A percentile compares a stretch with the other conserved stretches of the same genome.
These are phyloP conservation scores for Orbicella faveolata DNA, from an alignment of 64 coral and sea anemone species.

Conservation along the genomic window DNA sequence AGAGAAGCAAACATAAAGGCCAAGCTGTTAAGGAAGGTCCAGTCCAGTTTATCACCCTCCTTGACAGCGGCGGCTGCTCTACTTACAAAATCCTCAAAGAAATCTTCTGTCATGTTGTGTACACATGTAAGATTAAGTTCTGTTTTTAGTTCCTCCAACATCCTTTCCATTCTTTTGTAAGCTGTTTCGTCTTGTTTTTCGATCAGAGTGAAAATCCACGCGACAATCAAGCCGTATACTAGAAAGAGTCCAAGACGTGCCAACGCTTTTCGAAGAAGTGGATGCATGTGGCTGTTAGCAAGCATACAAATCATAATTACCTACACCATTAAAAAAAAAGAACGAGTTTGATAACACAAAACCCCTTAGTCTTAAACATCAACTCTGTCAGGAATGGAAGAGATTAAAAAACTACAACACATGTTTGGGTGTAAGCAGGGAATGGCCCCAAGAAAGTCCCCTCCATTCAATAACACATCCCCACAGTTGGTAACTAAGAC, in stretches of 20 bases:
- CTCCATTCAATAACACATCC: no score
- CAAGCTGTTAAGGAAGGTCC: constrained; percentile 27
- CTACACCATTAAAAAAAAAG: no score
- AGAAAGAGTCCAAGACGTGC: not conserved
- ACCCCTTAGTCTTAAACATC: no score
- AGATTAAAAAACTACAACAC: no score
- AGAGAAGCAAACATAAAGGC: constrained; percentile 17
- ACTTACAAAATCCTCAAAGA: constrained; percentile 16
- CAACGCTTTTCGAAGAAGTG: constrained; percentile 2
- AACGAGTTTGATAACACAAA: no score
- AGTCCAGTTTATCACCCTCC: constrained; percentile 8
- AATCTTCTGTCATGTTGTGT: constrained; percentile 12
- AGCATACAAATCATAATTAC: not conserved
- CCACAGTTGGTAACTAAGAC: no score
- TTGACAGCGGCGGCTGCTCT: not conserved
- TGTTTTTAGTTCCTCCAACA: not conserved
- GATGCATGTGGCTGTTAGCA: not conserved
- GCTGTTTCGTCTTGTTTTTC: constrained; percentile 15
- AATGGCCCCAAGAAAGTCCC: no score
- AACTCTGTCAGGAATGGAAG: no score
- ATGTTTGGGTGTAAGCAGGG: no score
- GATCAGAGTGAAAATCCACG: constrained; percentile 45
- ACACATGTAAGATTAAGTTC: not conserved
- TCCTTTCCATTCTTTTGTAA: not conserved
- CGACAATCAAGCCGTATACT: not conserved